Evolutionary conservation across 2,113 vertebrate species (phyloP), one percentile per base, ranked within the genome.

Genomic region (Eretmochelys imbricata): DNA sequence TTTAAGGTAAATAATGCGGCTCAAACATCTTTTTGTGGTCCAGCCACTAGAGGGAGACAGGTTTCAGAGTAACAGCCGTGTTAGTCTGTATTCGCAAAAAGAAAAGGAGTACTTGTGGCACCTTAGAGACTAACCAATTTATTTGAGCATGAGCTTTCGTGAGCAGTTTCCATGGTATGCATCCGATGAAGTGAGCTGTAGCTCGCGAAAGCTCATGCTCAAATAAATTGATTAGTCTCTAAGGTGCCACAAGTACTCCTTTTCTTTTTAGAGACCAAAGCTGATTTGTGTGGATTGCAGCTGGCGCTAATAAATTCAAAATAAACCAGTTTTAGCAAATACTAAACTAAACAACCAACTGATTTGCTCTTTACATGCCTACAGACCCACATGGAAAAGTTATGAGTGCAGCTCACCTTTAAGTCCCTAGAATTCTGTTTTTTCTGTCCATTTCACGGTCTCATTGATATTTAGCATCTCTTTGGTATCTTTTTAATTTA

Each of bases 401-500:
- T 42, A 11, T 42, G 11, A 12, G 72, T 75, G 38, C 72, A 75
- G 19, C 22, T 2, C 53, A 54, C 38, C 46, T 75, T 57, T 42
- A 86, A 89, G 78, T 17, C 16, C 53, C 93, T 65, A 79, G 38
- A 95, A 72, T 84, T 81, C 35, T 0, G 0, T 31, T 82, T 69
- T 69, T 81, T 59, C 22, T 42, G 13, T 85, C 82, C 50, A 27
- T 54, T 46, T 48, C 50, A 48, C 72, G 0, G n/a, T 48, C 29
- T 88, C 27, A 83, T 87, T 89, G 89, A 82, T 12, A 55, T 2
- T 69, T 20, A 31, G 65, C 80, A 85, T 85, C 42, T 82, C 80
- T 54, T 83, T 49, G 49, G 62, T 7, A 1, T 76, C 91, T 95
- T 90, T 87, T 87, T 80, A 72, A 89, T 80, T 93, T 90, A 83